Conservation (phyloP, 1,140 invertebrate genomes). For the Aphelinus atriplicis region DNA sequence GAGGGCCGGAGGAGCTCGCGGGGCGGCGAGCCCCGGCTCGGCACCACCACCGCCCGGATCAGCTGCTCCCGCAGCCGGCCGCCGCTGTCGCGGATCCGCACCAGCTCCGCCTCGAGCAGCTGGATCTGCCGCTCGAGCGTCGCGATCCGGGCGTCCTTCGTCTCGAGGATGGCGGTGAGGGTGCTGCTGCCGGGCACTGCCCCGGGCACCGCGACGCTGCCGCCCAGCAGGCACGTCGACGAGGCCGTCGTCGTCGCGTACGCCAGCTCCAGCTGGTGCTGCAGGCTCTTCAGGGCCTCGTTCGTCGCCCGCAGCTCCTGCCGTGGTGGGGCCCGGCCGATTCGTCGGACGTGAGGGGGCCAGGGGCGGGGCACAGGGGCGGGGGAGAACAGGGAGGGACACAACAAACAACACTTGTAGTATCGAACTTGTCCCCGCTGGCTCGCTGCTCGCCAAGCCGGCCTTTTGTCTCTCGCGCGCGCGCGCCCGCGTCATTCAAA, state of each 20-base stretch:
- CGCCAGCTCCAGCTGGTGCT: slow-evolving; percentile 79
- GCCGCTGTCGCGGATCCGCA: slow-evolving; percentile 70
- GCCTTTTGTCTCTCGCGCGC: background rate
- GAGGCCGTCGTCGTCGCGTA: slow-evolving; percentile 70
- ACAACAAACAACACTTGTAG: slow-evolving; percentile 15
- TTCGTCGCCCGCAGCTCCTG: slow-evolving; percentile 84
- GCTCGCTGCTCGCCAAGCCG: background rate
- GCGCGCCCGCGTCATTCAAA: no score
- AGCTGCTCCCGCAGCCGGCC: slow-evolving; percentile 59
- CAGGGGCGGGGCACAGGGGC: slow-evolving; percentile 20
- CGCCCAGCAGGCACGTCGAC: slow-evolving; percentile 58
- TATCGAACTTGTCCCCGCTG: slow-evolving; percentile 15
- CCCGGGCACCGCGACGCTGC: slow-evolving; percentile 66
- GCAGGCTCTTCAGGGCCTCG: slow-evolving; percentile 81
- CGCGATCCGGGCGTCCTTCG: slow-evolving; percentile 85
- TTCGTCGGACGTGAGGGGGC: slow-evolving; percentile 53
- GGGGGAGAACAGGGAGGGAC: background rate
- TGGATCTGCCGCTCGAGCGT: slow-evolving; percentile 85
- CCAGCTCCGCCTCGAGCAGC: slow-evolving; percentile 76
- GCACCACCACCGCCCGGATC: slow-evolving; percentile 56
- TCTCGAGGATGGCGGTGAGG: slow-evolving; percentile 81
- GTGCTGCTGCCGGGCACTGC: slow-evolving; percentile 76
- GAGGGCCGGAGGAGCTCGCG: slow-evolving; percentile 16
- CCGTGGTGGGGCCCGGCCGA: slow-evolving; percentile 53
- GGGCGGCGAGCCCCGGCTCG: slow-evolving; percentile 41